Base-by-base conservation (phyloP, 2,888 invertebrate species). In the Sesamia inferens region DNA sequence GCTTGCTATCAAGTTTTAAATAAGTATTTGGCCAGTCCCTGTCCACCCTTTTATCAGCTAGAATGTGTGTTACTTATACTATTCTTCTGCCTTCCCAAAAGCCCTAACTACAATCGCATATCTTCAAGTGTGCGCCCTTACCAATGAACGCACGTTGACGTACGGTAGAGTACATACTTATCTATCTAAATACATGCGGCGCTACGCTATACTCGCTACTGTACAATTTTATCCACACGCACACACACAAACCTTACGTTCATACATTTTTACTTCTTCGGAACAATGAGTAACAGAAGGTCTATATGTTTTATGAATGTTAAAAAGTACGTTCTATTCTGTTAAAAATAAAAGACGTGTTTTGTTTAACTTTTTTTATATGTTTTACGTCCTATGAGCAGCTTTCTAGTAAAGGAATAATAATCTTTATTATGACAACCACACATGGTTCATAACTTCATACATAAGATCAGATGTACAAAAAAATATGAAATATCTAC, bases 171-270 rank as follows among this genome's bases (percentile, higher is more conserved):
- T 67, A 81, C 72, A 39, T 44, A 55, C 48, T 39, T 44, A 39
- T 64, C 47, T 78, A 63, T 7, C 22, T 59, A 64, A 66, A 61
- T 62, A 81, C 47, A 65, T 68, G 51, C 64, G 81, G 31, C 62
- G 65, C 71, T 63, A 71, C 81, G 61, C 55, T 63, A 39, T 57
- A 66, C 81, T 55, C 39, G 10, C n/a, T 61, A 48, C 69, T 19
- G 62, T 71, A 74, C 67, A 63, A 79, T 74, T 78, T 72, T 62
- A 82, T 42, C 1, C 42, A 68, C 47, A 68, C 63, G 64, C 59
- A 39, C 42, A 65, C 47, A 68, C 63, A 67, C 59, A 39, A 31
- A 65, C 64, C 16, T 16, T 16, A 22, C 16, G 14, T 14, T 31
- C 65, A 58, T 44, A 57, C 24, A 58, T 48, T 14, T 48, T 58